Evolutionary conservation across 2,888 invertebrate species (phyloP).

Genomic region (Drosophila lacicola): DNA sequence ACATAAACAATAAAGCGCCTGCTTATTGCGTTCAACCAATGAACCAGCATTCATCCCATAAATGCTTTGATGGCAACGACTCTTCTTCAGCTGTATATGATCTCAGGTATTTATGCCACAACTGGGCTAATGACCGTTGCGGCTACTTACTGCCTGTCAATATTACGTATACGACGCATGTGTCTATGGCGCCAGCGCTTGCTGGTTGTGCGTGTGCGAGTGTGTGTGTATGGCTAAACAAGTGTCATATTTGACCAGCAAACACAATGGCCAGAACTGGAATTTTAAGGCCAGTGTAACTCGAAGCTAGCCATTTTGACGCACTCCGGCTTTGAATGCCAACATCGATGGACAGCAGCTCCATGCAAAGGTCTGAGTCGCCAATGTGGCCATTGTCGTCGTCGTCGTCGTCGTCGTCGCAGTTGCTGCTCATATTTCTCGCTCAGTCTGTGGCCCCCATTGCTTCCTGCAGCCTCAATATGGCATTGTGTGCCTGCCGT

Average conservation of each 20-base stretch:
- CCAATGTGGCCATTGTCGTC: slow-evolving; percentile 49
- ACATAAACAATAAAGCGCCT: slow-evolving; percentile 51
- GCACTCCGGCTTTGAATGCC: slow-evolving; percentile 6
- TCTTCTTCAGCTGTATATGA: slow-evolving; percentile 15
- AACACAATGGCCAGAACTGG: slow-evolving; percentile 33
- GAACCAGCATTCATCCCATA: slow-evolving; percentile 33
- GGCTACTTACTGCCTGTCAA: slow-evolving; percentile 25
- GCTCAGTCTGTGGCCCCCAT: slow-evolving; percentile 3
- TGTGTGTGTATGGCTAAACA: slow-evolving; percentile 27
- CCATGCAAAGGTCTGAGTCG: slow-evolving; percentile 25
- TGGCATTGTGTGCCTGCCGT: slow-evolving; percentile 44
- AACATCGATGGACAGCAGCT: slow-evolving; percentile 14
- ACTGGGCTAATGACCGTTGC: slow-evolving; percentile 44
- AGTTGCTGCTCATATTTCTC: slow-evolving; percentile 66
- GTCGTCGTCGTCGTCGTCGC: not conserved
- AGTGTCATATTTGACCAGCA: slow-evolving; percentile 65
- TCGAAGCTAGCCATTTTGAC: slow-evolving; percentile 58
- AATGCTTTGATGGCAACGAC: slow-evolving; percentile 35
- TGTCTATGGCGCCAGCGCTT: slow-evolving; percentile 15
- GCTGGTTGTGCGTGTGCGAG: slow-evolving; percentile 2
- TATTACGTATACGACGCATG: slow-evolving; percentile 50
- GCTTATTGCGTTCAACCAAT: slow-evolving; percentile 55
- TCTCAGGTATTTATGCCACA: slow-evolving; percentile 42
- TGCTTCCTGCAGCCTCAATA: slow-evolving; percentile 37
- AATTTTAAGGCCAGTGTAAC: slow-evolving; percentile 72